Conservation (phyloP, 2,113 vertebrate genomes). For the Pandion haliaetus region DNA sequence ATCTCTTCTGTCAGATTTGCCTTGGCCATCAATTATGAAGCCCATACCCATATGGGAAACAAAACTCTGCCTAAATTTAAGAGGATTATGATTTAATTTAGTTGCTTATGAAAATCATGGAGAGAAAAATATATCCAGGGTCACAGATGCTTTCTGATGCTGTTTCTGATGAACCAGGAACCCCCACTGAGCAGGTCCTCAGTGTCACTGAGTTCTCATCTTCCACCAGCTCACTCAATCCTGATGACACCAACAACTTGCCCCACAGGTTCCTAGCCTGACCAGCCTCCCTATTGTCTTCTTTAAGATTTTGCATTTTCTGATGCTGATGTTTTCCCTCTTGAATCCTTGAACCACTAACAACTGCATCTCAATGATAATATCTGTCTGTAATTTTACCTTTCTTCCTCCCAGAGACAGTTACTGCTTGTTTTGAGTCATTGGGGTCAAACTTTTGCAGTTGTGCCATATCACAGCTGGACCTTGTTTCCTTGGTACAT, state of each 20-base stretch:
- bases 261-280: neutral
- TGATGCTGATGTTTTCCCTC: neutral
- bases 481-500: neutral
- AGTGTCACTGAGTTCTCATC: neutral
- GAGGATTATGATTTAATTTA: neutral
- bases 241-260: neutral
- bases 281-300: neutral
- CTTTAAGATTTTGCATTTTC: neutral
- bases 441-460: neutral
- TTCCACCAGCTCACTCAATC: neutral
- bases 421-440: neutral
- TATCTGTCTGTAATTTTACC: neutral
- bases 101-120: neutral
- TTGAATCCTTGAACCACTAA: neutral
- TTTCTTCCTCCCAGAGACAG: neutral
- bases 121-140: neutral
- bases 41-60: neutral
- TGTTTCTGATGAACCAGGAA: neutral
- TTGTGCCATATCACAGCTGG: neutral
- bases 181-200: neutral
- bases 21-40: neutral
- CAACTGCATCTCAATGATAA: neutral
- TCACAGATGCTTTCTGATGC: neutral
- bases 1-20: neutral
- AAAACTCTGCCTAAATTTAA: neutral